Evolutionary conservation across 2,797 vertebrate genomes (phyloP).

Genomic region (Percopsis omiscomaycus): DNA sequence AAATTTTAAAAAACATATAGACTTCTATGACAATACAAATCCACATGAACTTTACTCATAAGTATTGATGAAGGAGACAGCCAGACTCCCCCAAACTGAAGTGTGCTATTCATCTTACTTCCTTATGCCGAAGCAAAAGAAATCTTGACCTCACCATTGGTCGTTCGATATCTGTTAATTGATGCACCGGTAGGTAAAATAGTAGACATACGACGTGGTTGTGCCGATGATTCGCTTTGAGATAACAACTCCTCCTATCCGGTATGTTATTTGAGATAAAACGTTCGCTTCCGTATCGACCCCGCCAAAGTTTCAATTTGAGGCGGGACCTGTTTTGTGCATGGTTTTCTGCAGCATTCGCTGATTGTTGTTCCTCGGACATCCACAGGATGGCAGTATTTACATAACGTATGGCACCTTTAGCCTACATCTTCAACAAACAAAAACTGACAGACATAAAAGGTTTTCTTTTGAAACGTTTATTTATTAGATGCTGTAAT

Average conservation of each 20-base stretch:
- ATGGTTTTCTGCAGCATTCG: neutral
- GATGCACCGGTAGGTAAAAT: neutral
- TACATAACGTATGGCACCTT: no score
- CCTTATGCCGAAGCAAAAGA: conserved; percentile 47
- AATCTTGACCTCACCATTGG: conserved; percentile 1
- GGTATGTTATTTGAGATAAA: fast-evolving
- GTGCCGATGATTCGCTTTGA: no score
- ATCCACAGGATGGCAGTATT: neutral
- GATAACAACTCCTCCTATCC: conserved; percentile 19
- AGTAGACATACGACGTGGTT: fast-evolving
- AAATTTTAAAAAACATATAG: no score
- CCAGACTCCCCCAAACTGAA: no score
- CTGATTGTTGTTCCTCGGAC: neutral
- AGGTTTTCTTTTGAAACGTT: no score
- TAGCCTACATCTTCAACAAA: no score
- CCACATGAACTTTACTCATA: no score
- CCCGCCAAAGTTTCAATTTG: conserved; percentile 68
- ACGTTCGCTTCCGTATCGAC: neutral
- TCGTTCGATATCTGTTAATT: conserved; percentile 1
- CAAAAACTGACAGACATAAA: no score
- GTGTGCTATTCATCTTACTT: neutral
- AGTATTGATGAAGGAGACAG: no score
- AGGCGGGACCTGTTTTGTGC: conserved; percentile 61
- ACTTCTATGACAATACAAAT: no score
- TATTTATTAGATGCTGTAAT: no score